A percentile compares a stretch with the other conserved stretches of the same genome.
Evolutionary conservation across 2,888 invertebrate species (phyloP).

Genomic region (Eupithecia exiguata): DNA sequence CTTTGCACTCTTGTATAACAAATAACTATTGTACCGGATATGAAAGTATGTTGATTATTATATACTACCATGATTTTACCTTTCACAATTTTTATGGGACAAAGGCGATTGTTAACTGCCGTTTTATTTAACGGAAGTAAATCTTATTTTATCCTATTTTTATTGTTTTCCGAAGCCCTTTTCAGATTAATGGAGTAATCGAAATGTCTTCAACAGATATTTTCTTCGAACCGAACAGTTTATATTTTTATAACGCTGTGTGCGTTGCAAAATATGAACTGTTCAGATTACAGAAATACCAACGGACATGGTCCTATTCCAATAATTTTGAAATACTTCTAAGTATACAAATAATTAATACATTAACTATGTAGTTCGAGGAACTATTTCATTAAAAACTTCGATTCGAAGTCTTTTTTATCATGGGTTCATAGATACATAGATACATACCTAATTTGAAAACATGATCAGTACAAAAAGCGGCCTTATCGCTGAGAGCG

Average conservation of each 20-base stretch:
- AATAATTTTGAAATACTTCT: background rate
- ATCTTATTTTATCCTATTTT: background rate
- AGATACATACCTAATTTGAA: no score
- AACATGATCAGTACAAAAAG: no score
- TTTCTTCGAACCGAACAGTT: background rate
- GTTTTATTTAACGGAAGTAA: background rate
- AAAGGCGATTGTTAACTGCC: background rate
- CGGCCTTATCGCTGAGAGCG: no score
- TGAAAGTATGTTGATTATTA: background rate
- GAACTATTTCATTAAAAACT: background rate
- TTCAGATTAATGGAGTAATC: conserved; percentile 13
- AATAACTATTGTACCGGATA: no score
- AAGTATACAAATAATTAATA: background rate
- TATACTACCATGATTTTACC: background rate
- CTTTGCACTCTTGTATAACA: no score
- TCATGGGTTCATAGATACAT: background rate
- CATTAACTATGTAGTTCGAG: background rate
- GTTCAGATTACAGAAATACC: no score
- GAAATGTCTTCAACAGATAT: conserved; percentile 19
- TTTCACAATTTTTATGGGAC: background rate
- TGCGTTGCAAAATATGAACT: no score
- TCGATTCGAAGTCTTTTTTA: background rate
- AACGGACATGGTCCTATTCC: background rate
- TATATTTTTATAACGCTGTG: background rate
- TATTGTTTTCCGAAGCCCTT: conserved; percentile 19